phyloP scores from a whole-genome alignment of 2,888 invertebrate species.

The Automeris io region DNA sequence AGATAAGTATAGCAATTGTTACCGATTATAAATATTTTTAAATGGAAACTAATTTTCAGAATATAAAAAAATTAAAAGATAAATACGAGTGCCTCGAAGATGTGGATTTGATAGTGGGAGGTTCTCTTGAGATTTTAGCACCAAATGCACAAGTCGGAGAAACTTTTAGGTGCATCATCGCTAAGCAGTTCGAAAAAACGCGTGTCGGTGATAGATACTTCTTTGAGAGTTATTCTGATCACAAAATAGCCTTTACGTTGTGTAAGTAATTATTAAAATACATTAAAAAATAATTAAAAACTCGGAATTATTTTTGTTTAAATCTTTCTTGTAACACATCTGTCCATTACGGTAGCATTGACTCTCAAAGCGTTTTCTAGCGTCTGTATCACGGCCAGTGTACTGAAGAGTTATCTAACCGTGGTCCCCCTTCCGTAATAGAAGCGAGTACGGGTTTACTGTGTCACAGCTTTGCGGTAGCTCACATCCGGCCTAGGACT shows the following conservation, averaged over 20 bases:
- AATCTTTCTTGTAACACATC: no score
- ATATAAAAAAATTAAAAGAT: slow-evolving; percentile 13
- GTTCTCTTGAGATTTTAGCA: slow-evolving; percentile 82
- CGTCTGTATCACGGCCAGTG: no score
- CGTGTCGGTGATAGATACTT: slow-evolving; percentile 88
- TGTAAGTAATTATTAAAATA: slow-evolving; percentile 12
- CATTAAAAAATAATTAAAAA: no score
- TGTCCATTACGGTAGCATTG: no score
- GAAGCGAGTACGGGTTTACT: no score
- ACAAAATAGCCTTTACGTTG: slow-evolving; percentile 11
- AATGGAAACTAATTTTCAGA: slow-evolving; percentile 11
- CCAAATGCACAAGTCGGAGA: slow-evolving; percentile 84
- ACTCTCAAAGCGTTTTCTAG: no score
- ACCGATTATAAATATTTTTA: background rate
- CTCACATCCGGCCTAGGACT: no score
- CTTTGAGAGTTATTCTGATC: slow-evolving; percentile 76
- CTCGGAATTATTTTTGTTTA: no score
- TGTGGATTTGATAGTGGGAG: slow-evolving; percentile 87
- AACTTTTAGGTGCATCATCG: slow-evolving; percentile 86
- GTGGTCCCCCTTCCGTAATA: no score
- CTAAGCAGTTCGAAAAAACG: slow-evolving; percentile 85
- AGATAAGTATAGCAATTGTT: background rate
- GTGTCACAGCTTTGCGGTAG: no score
- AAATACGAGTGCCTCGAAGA: slow-evolving; percentile 83
- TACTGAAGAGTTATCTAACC: no score